Conservation (phyloP, 2,113 vertebrate genomes). For the Amazona vittata region DNA sequence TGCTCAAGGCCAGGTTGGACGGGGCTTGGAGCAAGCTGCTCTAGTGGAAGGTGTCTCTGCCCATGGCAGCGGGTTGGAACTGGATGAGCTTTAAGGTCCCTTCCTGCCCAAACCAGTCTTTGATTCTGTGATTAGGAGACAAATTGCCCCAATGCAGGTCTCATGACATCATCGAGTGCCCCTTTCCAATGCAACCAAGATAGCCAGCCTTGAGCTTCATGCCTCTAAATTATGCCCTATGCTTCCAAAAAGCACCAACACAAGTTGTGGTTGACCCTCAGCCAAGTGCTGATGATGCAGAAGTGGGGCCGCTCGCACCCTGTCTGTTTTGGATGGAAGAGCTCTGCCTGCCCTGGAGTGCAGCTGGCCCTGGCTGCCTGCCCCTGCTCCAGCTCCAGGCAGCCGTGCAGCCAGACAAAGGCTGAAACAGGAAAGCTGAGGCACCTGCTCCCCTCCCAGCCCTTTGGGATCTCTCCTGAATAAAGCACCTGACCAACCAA, state of each 20-base stretch:
- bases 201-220: not conserved
- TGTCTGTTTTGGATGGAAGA: not conserved
- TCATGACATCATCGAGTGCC: slow-evolving; percentile 7
- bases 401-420: not conserved
- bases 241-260: slow-evolving; percentile 43
- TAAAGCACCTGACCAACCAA: slow-evolving; percentile 25
- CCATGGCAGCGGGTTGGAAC: not conserved
- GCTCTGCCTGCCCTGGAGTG: not conserved
- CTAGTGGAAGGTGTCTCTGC: not conserved
- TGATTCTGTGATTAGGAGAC: not conserved
- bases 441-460: slow-evolving; percentile 26
- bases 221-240: slow-evolving; percentile 64
- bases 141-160: not conserved
- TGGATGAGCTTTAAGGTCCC: not conserved
- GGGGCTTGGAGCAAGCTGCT: not conserved
- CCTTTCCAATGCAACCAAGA: slow-evolving; percentile 3
- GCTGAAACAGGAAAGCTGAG: slow-evolving; percentile 13
- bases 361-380: slow-evolving; percentile 9
- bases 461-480: not conserved
- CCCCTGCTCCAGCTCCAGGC: not conserved
- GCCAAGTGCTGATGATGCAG: slow-evolving; percentile 76
- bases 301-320: not conserved
- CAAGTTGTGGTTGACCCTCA: not conserved
- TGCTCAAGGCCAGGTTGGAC: not conserved
- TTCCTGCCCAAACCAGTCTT: not conserved